phyloP scores from a whole-genome alignment of 2,797 vertebrate species.

The Urosaurus nigricauda region DNA sequence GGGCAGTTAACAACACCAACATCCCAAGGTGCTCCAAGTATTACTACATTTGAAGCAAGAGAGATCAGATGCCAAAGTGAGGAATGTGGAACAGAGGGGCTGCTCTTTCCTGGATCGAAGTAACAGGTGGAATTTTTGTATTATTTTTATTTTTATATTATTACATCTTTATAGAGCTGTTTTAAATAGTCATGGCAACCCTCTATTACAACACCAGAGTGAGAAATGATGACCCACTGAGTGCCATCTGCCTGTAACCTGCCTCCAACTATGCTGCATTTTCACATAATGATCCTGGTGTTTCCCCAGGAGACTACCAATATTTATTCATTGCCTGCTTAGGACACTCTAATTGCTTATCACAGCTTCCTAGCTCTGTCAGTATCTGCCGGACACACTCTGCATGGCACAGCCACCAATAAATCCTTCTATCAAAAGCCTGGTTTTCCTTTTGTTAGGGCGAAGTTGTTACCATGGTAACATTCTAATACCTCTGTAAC shows the following conservation, averaged over 20 bases:
- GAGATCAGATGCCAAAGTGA: not conserved
- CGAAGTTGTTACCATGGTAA: conserved; percentile 28
- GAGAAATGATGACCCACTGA: not conserved
- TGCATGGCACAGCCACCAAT: conserved; percentile 14
- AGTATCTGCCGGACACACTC: conserved; percentile 21
- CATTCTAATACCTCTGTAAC: conserved; percentile 5
- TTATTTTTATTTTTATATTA: too few relatives aligned
- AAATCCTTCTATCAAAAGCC: conserved; percentile 6
- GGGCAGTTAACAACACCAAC: too few relatives aligned
- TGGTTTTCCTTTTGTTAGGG: conserved; percentile 12
- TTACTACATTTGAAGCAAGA: not conserved
- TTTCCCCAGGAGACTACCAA: conserved; percentile 2
- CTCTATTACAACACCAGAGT: not conserved
- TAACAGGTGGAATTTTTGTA: not conserved
- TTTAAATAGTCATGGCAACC: not conserved
- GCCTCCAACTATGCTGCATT: conserved; percentile 10
- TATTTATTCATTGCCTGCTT: conserved; percentile 27
- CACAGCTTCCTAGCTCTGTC: not conserved
- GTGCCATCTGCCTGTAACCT: conserved; percentile 14
- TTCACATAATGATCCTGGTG: conserved; percentile 12
- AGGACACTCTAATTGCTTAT: conserved; percentile 21
- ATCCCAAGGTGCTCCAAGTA: not conserved
- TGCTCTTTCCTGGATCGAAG: not conserved
- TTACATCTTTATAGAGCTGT: not conserved
- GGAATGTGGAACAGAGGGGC: not conserved